Evolutionary conservation across 1,140 invertebrate genomes (phyloP).

Genomic region (Microplitis demolitor): DNA sequence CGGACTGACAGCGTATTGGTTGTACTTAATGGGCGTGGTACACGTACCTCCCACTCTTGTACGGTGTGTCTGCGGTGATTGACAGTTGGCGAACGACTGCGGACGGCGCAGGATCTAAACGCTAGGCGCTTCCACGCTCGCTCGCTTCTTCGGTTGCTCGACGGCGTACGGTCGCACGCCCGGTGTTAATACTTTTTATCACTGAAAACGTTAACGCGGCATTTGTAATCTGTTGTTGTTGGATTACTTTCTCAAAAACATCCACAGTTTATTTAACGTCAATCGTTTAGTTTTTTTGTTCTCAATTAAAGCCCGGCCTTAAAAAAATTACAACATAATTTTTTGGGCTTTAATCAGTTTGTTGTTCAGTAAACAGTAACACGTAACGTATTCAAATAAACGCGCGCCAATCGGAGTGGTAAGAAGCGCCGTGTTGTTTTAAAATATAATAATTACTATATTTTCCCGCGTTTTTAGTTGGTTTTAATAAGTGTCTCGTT

Average conservation of each 20-base stretch:
- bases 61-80: slow-evolving; percentile 62
- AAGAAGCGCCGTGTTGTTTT: neutral
- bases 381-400: neutral
- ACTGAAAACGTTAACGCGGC: neutral
- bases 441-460: neutral
- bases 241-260: neutral
- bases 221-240: neutral
- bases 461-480: neutral
- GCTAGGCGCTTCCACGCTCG: slow-evolving; percentile 51
- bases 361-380: neutral
- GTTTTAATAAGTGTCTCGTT: neutral
- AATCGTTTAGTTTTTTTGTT: no score
- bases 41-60: slow-evolving; percentile 58
- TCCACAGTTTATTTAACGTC: no score
- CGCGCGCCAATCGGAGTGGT: slow-evolving; percentile 18
- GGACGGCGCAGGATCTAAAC: slow-evolving; percentile 66
- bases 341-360: neutral
- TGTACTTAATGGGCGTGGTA: slow-evolving; percentile 44
- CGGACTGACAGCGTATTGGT: slow-evolving; percentile 46
- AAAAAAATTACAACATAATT: no score
- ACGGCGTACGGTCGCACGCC: slow-evolving; percentile 4
- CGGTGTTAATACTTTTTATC: slow-evolving; percentile 1
- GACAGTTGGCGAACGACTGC: slow-evolving; percentile 72
- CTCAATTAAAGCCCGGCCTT: no score
- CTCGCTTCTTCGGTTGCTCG: slow-evolving; percentile 32